Evolutionary conservation across 2,888 invertebrate genomes (phyloP).

Genomic region (Emesis furor): DNA sequence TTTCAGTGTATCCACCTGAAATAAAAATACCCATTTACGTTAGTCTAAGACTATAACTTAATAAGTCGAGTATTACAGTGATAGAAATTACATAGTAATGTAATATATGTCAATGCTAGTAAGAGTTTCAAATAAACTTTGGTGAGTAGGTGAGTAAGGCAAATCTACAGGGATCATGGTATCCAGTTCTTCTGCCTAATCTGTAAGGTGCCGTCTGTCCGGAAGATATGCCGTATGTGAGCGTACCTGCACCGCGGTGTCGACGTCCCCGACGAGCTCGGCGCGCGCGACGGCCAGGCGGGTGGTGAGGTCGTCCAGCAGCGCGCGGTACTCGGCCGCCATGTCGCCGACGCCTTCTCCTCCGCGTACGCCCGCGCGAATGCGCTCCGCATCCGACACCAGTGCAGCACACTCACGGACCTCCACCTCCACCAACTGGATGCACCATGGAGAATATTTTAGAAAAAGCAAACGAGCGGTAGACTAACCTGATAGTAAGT

Average conservation of each 20-base stretch:
- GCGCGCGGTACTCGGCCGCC: slow-evolving; percentile 86
- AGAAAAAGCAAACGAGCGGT: no score
- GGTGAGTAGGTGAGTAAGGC: no score
- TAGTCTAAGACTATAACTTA: no score
- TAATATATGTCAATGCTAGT: no score
- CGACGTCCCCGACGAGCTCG: slow-evolving; percentile 85
- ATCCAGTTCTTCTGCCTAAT: no score
- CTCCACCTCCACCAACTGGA: slow-evolving; percentile 85
- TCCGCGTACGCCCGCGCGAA: slow-evolving; percentile 79
- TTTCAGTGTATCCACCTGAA: slow-evolving; percentile 94
- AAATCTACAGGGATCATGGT: no score
- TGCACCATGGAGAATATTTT: no score
- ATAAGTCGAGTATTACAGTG: neutral
- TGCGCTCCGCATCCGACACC: slow-evolving; percentile 85
- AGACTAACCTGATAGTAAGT: no score
- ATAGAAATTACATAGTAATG: neutral
- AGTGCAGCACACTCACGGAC: slow-evolving; percentile 84
- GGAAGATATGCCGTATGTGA: neutral
- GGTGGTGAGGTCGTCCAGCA: slow-evolving; percentile 84
- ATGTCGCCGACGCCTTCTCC: slow-evolving; percentile 83
- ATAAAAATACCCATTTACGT: slow-evolving; percentile 69
- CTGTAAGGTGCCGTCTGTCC: no score
- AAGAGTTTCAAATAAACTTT: no score
- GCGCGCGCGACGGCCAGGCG: slow-evolving; percentile 84
- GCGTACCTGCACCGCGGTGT: slow-evolving; percentile 86